phyloP scores from a whole-genome alignment of 53 echinoderm and acorn worm species.

The Henricia sp. region DNA sequence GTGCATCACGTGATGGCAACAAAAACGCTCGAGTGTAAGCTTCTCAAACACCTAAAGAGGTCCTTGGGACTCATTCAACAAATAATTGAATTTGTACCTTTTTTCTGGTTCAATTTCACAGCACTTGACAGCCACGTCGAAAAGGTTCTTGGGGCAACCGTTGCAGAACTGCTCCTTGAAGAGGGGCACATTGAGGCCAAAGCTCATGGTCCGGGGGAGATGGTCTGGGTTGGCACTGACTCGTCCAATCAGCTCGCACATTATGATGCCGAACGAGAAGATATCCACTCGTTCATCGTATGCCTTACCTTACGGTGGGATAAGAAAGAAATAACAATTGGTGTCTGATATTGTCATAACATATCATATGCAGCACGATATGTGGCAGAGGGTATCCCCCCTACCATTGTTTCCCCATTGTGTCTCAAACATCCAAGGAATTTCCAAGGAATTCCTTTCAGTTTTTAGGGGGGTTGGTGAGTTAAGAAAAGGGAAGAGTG shows the following conservation, averaged over 20 bases:
- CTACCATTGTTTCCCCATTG: too few relatives aligned
- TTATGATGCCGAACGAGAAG: conserved; percentile 93
- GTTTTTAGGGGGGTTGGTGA: too few relatives aligned
- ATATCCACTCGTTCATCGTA: conserved; percentile 97
- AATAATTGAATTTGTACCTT: conserved; percentile 53
- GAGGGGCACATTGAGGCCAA: conserved; percentile 86
- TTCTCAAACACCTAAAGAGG: too few relatives aligned
- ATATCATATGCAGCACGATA: too few relatives aligned
- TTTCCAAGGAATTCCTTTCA: too few relatives aligned
- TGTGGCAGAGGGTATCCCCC: too few relatives aligned
- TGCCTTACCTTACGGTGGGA: conserved; percentile 82
- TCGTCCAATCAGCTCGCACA: conserved; percentile 94
- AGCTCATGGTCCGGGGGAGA: conserved; percentile 81
- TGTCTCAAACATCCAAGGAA: background rate
- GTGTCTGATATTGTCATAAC: too few relatives aligned
- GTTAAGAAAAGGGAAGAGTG: too few relatives aligned
- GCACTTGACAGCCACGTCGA: conserved; percentile 76
- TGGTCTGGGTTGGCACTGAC: conserved; percentile 88
- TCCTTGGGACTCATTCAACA: too few relatives aligned
- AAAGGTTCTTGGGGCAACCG: conserved; percentile 74
- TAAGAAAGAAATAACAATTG: too few relatives aligned
- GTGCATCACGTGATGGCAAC: too few relatives aligned
- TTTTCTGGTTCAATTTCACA: conserved; percentile 88
- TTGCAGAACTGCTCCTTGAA: conserved; percentile 79
- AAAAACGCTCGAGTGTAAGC: too few relatives aligned